Base-by-base conservation (phyloP, 2,113 vertebrate species). In the Pithys albifrons region DNA sequence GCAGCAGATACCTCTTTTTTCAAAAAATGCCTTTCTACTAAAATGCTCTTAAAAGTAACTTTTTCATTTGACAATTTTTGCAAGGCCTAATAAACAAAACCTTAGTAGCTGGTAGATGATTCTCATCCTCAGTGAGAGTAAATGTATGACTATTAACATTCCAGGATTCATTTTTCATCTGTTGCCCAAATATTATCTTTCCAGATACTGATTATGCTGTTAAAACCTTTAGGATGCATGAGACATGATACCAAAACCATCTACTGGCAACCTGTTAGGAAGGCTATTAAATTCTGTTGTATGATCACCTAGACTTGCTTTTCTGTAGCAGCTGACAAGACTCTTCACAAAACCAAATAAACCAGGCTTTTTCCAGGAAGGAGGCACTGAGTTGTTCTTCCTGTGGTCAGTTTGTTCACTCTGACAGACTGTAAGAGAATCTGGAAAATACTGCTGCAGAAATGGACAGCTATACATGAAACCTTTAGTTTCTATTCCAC, bases 71-170 rank as follows among this genome's bases (percentile, higher is more conserved):
- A 59, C 33, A 59, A 29, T 55, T 92, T n/a, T 61, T 15, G 67
- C 19, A 89, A 87, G 29, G 39, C 55, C 67, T 11, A 86, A 77
- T 71, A 13, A 86, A 77, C 19, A 74, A 87, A 94, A 49, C 8
- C 14, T 75, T 23, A 49, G 55, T 10, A 83, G 24, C 6, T 39
- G 11, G 27, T 3, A 70, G 5, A 41, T 6, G 5, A 78, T 39
- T 78, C 64, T 67, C 39, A 29, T 8, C 9, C 33, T 75, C n/a
- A 37, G 27, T 28, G 17, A 62, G n/a, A 86, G 29, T 37, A 67
- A 45, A 66, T 15, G 11, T 4, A 4, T 0, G 0, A 51, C 31
- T 59, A 59, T 4, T 59, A 52, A 70, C 8, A 25, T 49, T 70
- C 33, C 41, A 75, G 18, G 15, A 64, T 39, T 72, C 1, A 12